Base-by-base conservation (phyloP, 2,113 vertebrate species). In the Chionomys nivalis region DNA sequence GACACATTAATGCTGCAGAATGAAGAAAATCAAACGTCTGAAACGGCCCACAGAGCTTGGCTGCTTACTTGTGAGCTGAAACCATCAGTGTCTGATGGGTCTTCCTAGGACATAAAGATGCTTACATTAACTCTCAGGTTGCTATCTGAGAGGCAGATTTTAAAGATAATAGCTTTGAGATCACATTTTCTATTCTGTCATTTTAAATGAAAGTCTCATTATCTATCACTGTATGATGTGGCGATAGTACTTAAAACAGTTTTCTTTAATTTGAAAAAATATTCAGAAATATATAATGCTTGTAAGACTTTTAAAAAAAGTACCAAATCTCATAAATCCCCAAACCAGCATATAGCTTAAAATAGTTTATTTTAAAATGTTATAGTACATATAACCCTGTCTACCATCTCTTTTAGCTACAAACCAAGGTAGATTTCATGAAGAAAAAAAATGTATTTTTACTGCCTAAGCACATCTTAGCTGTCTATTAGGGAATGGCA, bases 81-180 rank as follows among this genome's bases (percentile, higher is more conserved):
- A 98, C 98, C 98, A 98, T 98, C 98, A 98, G 93, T 94, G 96
- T 97, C 96, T 99, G 99, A 98, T 98, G 98, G 98, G 97, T 97
- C 98, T 98, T 98, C 91, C 58, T 95, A 95, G 91, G 97, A 98
- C 98, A 98, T 55, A 98, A 98, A 98, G 98, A 98, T 95, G 97
- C 98, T 98, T 97, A 98, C 98, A 98, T 99, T 99, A 99, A 98
- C 98, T 99, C 98, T 98, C 98, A 98, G 98, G 98, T 98, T 98
- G 97, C 98, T 98, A 98, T 97, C 97, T 93, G 96, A 99, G 97
- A 98, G 95, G 98, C 96, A 98, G 98, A 98, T 98, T 98, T 98
- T 98, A 98, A 98, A 98, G 98, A 98, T 98, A 98, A 98, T 98
- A 98, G 98, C 97, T 31, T 97, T 89, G 85, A 98, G 95, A 98